These are phyloP conservation scores for Aepyceros melampus DNA, from an alignment of 2,113 vertebrate species.

Conservation along the genomic window DNA sequence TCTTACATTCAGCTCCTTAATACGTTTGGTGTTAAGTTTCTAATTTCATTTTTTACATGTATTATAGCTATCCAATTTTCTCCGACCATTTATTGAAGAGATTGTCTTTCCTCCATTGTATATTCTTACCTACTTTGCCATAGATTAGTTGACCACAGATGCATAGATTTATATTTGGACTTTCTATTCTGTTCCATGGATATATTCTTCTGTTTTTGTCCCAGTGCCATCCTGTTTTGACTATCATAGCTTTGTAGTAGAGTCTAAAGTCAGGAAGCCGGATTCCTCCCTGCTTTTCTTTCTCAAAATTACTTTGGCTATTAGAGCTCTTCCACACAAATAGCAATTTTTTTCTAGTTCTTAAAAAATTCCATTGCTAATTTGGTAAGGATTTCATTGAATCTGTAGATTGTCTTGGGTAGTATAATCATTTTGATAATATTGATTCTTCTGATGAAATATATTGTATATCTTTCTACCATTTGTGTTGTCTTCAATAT, in stretches of 20 bases:
- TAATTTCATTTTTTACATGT: neutral
- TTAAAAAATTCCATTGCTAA: neutral
- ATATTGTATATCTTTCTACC: neutral
- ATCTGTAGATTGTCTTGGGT: neutral
- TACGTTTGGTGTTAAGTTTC: neutral
- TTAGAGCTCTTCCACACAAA: neutral
- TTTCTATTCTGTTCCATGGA: neutral
- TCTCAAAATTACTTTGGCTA: neutral
- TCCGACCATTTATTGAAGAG: neutral
- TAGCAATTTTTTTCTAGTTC: neutral
- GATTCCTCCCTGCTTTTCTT: neutral
- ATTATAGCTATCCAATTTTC: neutral
- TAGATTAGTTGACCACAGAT: neutral
- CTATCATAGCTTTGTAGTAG: neutral
- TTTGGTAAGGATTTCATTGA: neutral
- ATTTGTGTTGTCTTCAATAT: neutral
- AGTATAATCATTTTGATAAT: neutral
- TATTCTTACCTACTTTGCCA: neutral
- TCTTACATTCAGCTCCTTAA: neutral
- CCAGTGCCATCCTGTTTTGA: neutral
- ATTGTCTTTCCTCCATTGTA: neutral
- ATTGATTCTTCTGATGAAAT: neutral
- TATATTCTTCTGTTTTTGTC: neutral
- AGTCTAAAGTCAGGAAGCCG: neutral
- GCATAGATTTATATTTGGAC: neutral